Evolutionary conservation across 2,113 vertebrate genomes (phyloP), one percentile per base, ranked within the genome.

Genomic region (Laticauda colubrina): DNA sequence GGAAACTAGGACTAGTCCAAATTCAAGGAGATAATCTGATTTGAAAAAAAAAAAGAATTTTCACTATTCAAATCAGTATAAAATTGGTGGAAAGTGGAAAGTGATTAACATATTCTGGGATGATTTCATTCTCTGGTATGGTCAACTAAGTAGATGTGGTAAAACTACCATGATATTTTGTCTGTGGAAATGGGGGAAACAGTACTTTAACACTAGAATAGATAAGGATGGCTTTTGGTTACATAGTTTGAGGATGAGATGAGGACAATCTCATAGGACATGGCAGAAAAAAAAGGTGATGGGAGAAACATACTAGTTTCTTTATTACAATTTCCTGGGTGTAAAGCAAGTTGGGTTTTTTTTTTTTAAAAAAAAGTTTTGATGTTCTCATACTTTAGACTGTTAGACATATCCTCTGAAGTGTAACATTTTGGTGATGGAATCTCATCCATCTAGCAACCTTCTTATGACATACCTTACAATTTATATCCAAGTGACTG

Each of bases 401-500:
- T 93, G 94, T 92, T 69, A 96, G 89, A 69, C 94, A 95, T 20
- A 89, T 92, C 75, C 92, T 92, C 90, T 88, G 95, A 54, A 92
- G 96, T 96, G 90, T 88, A 93, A 95, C 90, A 96, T 94, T 93
- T 88, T 1, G 0, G 88, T 93, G 95, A 94, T 92, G 93, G 94
- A 95, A 93, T 34, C 53, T 85, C 95, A 96, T 96, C 94, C 93
- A 94, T 97, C 92, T 96, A 14, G 5, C 89, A 94, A 94, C 94
- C 94, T 96, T 96, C 92, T 69, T 90, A 21, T 95, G 96, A 94
- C 93, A 96, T 87, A 93, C n/a, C 90, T 96, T 93, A 94, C 96
- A 94, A 97, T 96, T 96, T 96, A 96, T 95, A 96, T 87, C 95
- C 89, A 24, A 95, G 54, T 95, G 86, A 43, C 56, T 93, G 95